Percentiles rank a stretch among this genome's conserved stretches.
phyloP scores from a whole-genome alignment of 2,888 invertebrate genomes.

The Hybos culiciformis region DNA sequence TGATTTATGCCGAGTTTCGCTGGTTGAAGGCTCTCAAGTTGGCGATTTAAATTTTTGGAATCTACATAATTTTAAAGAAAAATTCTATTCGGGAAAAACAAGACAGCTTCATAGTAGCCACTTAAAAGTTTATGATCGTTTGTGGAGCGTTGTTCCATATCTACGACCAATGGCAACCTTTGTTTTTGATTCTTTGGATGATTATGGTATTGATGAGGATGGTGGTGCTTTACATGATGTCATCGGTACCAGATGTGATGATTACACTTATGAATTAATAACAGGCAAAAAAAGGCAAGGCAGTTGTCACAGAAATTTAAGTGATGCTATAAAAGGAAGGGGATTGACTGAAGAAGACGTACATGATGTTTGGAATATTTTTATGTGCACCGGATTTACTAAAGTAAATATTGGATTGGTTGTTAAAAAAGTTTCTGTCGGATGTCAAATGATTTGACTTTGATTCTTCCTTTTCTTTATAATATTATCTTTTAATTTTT shows the following conservation, averaged over 20 bases:
- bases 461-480: neutral
- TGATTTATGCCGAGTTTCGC: conserved; percentile 35
- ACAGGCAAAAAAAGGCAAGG: conserved; percentile 34
- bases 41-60: conserved; percentile 40
- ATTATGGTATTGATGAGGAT: conserved; percentile 38
- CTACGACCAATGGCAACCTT: conserved; percentile 38
- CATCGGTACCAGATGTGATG: conserved; percentile 38
- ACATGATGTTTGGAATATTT: conserved; percentile 41
- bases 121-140: conserved; percentile 35
- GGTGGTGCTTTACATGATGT: conserved; percentile 38
- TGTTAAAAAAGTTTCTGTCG: neutral
- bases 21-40: conserved; percentile 37
- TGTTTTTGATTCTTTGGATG: conserved; percentile 34
- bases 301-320: conserved; percentile 37
- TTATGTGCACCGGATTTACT: conserved; percentile 39
- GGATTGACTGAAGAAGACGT: conserved; percentile 36
- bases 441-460: neutral
- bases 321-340: conserved; percentile 31
- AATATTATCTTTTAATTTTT: conserved; percentile 6
- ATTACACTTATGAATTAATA: conserved; percentile 37
- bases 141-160: conserved; percentile 38
- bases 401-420: conserved; percentile 17
- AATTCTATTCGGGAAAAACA: conserved; percentile 38
- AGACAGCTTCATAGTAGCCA: conserved; percentile 37
- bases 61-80: conserved; percentile 33